Evolutionary conservation across 2,888 invertebrate genomes (phyloP).

Genomic region (Calliphora vomitoria): DNA sequence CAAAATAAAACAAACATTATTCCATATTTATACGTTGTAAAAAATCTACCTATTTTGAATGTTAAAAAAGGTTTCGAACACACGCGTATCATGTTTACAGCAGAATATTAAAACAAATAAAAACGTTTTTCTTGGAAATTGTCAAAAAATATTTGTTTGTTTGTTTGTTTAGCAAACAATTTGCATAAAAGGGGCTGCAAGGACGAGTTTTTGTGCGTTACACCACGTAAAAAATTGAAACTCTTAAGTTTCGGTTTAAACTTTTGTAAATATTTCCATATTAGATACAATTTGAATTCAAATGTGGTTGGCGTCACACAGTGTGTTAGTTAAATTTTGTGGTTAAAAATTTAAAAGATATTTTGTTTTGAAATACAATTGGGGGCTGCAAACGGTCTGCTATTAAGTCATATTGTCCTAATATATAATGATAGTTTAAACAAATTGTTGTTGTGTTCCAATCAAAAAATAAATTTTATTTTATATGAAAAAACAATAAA

Average conservation of each 20-base stretch:
- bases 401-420: too few species aligned
- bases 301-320: neutral
- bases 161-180: neutral
- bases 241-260: neutral
- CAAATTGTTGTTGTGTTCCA: too few species aligned
- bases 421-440: too few species aligned
- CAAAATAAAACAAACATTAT: slow-evolving; percentile 10
- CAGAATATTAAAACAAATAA: neutral
- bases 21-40: neutral
- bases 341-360: neutral
- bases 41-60: neutral
- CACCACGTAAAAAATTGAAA: slow-evolving; percentile 8
- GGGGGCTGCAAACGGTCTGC: too few species aligned
- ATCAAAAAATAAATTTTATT: too few species aligned
- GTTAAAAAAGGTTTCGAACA: neutral
- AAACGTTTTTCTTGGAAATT: neutral
- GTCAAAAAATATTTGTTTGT: neutral
- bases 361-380: slow-evolving; percentile 1
- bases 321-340: neutral
- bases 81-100: neutral
- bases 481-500: too few species aligned
- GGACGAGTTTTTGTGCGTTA: neutral
- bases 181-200: neutral
- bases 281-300: neutral
- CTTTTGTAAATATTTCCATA: neutral